These are phyloP conservation scores for Cataglyphis albicans DNA, from an alignment of 2,888 invertebrate genomes.

Conservation along the genomic window DNA sequence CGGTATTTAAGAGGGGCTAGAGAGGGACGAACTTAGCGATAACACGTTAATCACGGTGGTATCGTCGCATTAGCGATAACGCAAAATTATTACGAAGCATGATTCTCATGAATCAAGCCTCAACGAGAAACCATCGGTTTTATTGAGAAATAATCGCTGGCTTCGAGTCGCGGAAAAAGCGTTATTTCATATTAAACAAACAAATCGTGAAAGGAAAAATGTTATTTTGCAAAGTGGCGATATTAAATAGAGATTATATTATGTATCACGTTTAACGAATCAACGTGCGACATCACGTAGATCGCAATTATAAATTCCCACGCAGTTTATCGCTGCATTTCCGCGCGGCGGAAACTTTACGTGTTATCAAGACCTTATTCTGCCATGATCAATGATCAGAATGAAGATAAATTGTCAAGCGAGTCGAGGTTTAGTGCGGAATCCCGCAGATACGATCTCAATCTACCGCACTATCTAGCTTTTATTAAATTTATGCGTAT, in stretches of 20 bases:
- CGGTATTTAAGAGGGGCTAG: constrained; percentile 57
- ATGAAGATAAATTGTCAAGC: constrained; percentile 68
- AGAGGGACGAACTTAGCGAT: constrained; percentile 38
- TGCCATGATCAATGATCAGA: constrained; percentile 69
- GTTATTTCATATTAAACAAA: background rate
- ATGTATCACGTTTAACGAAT: background rate
- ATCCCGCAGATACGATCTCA: constrained; percentile 46
- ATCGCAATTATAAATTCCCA: constrained; percentile 23
- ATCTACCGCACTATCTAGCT: background rate
- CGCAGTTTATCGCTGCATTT: constrained; percentile 2
- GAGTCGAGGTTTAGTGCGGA: constrained; percentile 45
- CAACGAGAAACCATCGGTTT: constrained; percentile 31
- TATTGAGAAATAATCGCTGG: constrained; percentile 54
- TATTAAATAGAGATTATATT: background rate
- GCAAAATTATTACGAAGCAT: constrained; percentile 64
- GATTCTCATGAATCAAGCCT: constrained; percentile 56
- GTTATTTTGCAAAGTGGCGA: background rate
- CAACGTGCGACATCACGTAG: background rate
- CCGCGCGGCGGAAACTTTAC: constrained; percentile 49
- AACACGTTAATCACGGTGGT: constrained; percentile 38
- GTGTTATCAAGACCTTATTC: constrained; percentile 68
- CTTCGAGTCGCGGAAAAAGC: background rate
- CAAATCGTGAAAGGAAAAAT: background rate
- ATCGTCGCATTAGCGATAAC: constrained; percentile 65
- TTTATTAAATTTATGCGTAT: background rate